These are phyloP conservation scores for Cancer borealis DNA, from an alignment of 2,888 invertebrate genomes.

Conservation along the genomic window DNA sequence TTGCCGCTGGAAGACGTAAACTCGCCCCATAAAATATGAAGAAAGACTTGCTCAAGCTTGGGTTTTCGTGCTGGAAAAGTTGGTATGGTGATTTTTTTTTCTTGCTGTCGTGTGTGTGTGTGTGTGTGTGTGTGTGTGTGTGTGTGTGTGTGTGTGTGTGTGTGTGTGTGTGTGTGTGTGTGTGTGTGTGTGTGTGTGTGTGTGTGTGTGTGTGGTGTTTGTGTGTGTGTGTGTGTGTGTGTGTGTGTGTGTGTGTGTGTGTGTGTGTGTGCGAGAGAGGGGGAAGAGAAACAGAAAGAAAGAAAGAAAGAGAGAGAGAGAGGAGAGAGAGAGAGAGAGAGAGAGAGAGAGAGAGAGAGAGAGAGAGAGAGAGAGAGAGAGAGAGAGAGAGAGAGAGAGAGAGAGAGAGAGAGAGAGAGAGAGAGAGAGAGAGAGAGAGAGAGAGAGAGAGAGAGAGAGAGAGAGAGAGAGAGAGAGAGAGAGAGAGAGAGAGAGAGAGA, in stretches of 20 bases:
- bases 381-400: neutral
- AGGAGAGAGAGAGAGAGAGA: no score
- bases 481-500: neutral
- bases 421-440: neutral
- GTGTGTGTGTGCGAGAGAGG: no score
- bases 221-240: no score
- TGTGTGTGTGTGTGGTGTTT: no score
- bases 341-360: no score
- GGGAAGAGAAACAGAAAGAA: no score
- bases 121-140: no score
- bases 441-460: neutral
- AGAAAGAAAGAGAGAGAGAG: no score
- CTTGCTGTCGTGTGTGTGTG: neutral
- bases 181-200: no score
- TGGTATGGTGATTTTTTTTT: neutral
- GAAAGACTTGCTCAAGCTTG: neutral
- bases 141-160: no score
- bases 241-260: no score
- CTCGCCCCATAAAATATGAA: neutral
- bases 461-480: neutral
- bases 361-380: neutral
- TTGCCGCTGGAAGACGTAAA: neutral
- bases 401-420: conserved; percentile 44
- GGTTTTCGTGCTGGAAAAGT: conserved; percentile 17
- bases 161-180: no score